phyloP scores from a whole-genome alignment of 2,113 vertebrate species.

The Hypanus sabinus region DNA sequence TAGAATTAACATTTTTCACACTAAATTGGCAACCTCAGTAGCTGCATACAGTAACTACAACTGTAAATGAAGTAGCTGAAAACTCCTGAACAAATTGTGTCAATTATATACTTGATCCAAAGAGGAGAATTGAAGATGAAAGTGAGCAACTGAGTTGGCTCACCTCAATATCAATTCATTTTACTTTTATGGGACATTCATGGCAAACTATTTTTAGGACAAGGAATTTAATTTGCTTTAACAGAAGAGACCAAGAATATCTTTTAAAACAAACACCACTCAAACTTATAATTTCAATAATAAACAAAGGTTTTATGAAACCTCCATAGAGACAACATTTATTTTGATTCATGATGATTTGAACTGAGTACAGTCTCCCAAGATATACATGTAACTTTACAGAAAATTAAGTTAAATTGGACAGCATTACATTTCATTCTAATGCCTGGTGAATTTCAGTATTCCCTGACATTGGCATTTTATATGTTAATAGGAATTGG shows the following conservation, averaged over 20 bases:
- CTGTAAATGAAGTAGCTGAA: background rate
- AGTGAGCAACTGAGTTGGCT: background rate
- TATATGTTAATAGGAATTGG: background rate
- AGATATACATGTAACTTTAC: background rate
- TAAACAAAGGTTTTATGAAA: slow-evolving; percentile 1
- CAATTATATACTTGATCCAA: background rate
- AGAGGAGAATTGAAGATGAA: background rate
- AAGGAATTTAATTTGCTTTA: background rate
- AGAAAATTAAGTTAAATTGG: background rate
- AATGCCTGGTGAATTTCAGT: background rate
- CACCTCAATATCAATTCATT: slow-evolving; percentile 3
- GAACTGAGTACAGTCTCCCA: slow-evolving; percentile 3
- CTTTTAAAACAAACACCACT: background rate
- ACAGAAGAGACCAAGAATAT: background rate
- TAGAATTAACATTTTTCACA: background rate
- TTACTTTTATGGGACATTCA: background rate
- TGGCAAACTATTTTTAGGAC: background rate
- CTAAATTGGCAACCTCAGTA: background rate
- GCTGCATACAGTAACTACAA: background rate
- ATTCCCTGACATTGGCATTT: background rate
- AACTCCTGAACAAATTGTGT: background rate
- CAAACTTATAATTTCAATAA: background rate
- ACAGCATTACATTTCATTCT: slow-evolving; percentile 19
- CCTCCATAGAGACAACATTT: background rate
- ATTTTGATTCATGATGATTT: background rate